Evolutionary conservation across 2,113 vertebrate genomes (phyloP), one percentile per base, ranked within the genome.

Genomic region (Pristiophorus japonicus): DNA sequence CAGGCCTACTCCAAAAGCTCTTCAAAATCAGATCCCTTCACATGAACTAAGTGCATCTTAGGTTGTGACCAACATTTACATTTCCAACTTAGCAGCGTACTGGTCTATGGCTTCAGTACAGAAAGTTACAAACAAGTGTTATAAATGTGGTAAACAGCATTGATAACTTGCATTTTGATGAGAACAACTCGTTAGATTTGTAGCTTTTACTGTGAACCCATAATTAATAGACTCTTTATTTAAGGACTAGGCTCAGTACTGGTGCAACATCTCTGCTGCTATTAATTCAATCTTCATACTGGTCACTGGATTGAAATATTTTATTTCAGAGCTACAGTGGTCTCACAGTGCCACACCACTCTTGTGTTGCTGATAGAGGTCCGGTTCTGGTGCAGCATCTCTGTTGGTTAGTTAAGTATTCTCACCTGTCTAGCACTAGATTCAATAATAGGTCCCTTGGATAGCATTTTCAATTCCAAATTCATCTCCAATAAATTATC

Each of bases 11-110:
- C 59, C 59, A 92, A n/a, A 63, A 65, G 88, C 59, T 65, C 59
- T 92, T 92, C 88, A 63, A 92, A 92, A 92, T 92, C 88, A 92
- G 88, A 92, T 38, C 4, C 55, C n/a, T 92, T 92, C 88, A 38
- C 62, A 91, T 8, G 34, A 91, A 38, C 88, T 90, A 30, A 90
- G 16, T 91, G 16, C 30, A 16, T 62, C 88, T 92, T 63, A 38
- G 88, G 38, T 92, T 92, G 18, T 92, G 59, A 63, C 59, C 88
- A 63, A 92, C 59, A 22, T 38, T 92, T 20, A n/a, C n/a, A 62
- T 92, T 92, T 92, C 59, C 24, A 42, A 63, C 65, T 63, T 62
- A 92, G 59, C 59, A 92, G 55, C 1, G 6, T 63, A 38, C 45
- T 55, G 51, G 30, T 34, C 59, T 65, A 38, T 63, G 34, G 34